Percentiles rank a stretch among this genome's conserved stretches.
phyloP scores from a whole-genome alignment of 2,888 invertebrate species.

The Chrysotoxum bicinctum region DNA sequence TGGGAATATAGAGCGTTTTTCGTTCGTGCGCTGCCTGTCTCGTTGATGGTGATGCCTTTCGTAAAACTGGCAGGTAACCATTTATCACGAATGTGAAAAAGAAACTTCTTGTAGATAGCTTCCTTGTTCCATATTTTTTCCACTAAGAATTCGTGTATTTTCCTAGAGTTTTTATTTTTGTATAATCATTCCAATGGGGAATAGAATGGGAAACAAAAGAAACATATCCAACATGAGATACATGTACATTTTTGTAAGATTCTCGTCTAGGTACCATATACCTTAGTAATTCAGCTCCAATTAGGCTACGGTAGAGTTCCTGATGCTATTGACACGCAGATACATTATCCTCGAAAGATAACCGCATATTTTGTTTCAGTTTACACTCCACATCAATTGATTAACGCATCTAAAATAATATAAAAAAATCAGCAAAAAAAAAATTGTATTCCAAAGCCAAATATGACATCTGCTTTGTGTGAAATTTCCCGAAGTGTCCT shows the following conservation, averaged over 20 bases:
- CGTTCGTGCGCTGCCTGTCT: neutral
- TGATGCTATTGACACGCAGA: conserved; percentile 67
- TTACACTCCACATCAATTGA: neutral
- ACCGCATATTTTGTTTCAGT: conserved; percentile 1
- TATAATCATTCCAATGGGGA: conserved; percentile 61
- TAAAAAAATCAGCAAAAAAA: neutral
- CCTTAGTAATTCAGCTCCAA: conserved; percentile 70
- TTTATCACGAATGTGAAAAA: conserved; percentile 55
- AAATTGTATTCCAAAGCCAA: no score
- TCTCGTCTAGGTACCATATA: neutral
- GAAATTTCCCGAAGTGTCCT: no score
- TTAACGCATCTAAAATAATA: neutral
- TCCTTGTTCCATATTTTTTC: conserved; percentile 46
- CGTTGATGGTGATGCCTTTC: conserved; percentile 51
- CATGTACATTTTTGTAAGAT: neutral
- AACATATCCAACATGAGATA: conserved; percentile 31
- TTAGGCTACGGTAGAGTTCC: conserved; percentile 72
- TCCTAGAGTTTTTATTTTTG: conserved; percentile 7
- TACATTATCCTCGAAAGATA: conserved; percentile 54
- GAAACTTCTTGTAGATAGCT: conserved; percentile 37
- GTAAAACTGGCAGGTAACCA: conserved; percentile 67
- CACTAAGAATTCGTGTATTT: neutral
- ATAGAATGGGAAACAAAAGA: conserved; percentile 43
- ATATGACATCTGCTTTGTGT: no score
- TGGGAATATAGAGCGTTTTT: conserved; percentile 25